These are phyloP conservation scores for Dastarcus helophoroides DNA, from an alignment of 2,888 invertebrate genomes.

Conservation along the genomic window DNA sequence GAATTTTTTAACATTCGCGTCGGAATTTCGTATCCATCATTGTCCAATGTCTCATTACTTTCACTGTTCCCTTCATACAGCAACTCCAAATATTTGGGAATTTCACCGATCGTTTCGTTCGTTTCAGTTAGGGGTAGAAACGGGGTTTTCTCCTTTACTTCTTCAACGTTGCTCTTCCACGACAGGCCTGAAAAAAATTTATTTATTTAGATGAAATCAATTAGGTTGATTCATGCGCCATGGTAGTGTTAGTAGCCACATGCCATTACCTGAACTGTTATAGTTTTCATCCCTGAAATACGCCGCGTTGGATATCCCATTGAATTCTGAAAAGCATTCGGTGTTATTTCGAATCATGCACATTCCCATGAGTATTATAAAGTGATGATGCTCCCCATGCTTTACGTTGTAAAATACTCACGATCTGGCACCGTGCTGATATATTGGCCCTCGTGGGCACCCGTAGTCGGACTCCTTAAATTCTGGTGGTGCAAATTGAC, in stretches of 20 bases:
- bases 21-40: slow-evolving; percentile 56
- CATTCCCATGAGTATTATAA: background rate
- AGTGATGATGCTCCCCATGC: background rate
- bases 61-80: slow-evolving; percentile 42
- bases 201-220: background rate
- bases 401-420: slow-evolving; percentile 23
- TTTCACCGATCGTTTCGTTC: slow-evolving; percentile 9
- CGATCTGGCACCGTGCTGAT: slow-evolving; percentile 37
- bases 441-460: slow-evolving; percentile 39
- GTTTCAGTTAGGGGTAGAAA: slow-evolving; percentile 30
- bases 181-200: slow-evolving; percentile 33
- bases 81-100: slow-evolving; percentile 56
- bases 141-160: slow-evolving; percentile 39
- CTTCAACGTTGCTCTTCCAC: slow-evolving; percentile 39
- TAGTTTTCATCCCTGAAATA: slow-evolving; percentile 68
- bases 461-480: slow-evolving; percentile 30
- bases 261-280: slow-evolving; percentile 48
- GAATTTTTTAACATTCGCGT: slow-evolving; percentile 25
- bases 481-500: slow-evolving; percentile 32
- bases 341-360: too few species aligned
- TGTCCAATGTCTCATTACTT: slow-evolving; percentile 32
- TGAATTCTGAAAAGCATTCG: slow-evolving; percentile 41
- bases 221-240: too few species aligned
- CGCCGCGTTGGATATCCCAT: slow-evolving; percentile 65
- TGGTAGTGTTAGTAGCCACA: too few species aligned